phyloP scores from a whole-genome alignment of 2,113 vertebrate species.

The Calyptommatus sinebrachiatus region DNA sequence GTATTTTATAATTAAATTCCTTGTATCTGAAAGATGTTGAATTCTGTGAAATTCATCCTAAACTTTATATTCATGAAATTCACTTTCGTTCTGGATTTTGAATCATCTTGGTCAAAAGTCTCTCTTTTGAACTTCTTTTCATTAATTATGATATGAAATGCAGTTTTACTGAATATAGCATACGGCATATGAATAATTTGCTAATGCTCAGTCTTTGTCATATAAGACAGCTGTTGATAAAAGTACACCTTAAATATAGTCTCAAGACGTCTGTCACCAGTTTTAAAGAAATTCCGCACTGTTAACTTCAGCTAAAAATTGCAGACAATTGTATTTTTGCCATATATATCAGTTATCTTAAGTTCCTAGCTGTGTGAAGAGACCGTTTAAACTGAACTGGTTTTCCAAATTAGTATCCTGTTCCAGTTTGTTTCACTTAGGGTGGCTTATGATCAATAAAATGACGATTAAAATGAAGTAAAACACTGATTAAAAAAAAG shows the following conservation, averaged over 20 bases:
- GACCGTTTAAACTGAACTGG: no score
- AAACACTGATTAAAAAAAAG: no score
- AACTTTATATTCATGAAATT: not conserved
- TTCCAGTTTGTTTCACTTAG: no score
- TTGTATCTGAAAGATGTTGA: not conserved
- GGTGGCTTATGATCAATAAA: no score
- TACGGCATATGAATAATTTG: conserved; percentile 29
- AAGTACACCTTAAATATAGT: not conserved
- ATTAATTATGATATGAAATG: not conserved
- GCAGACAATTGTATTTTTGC: no score
- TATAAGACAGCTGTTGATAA: not conserved
- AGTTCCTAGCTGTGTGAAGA: not conserved
- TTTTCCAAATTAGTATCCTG: no score
- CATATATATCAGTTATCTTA: no score
- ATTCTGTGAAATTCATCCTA: not conserved
- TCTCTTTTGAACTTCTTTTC: not conserved
- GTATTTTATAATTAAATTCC: no score
- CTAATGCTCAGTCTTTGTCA: not conserved
- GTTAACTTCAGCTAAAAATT: not conserved
- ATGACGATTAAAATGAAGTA: no score
- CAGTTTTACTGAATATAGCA: not conserved
- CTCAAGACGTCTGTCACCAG: not conserved
- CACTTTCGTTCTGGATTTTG: not conserved
- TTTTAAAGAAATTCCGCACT: not conserved
- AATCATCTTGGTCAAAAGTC: conserved; percentile 17